Evolutionary conservation across 2,113 vertebrate genomes (phyloP).

Genomic region (Lagopus muta): DNA sequence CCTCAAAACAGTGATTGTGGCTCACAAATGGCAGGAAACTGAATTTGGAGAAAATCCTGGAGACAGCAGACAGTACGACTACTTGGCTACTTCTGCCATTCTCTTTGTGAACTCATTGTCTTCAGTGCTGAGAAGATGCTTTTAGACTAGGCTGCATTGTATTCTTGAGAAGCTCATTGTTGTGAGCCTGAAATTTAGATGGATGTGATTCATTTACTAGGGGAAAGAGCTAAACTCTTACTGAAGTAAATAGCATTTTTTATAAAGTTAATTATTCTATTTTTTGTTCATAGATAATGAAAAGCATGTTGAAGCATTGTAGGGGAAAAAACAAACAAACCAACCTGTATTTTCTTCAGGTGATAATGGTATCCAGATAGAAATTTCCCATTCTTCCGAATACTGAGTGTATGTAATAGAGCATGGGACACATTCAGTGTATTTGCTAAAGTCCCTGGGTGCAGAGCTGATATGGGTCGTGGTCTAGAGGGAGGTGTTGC

Average conservation of each 20-base stretch:
- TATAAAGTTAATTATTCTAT: constrained; percentile 50
- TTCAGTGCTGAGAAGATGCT: background rate
- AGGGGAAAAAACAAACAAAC: background rate
- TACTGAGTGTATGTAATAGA: background rate
- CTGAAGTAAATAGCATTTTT: constrained; percentile 43
- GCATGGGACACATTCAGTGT: constrained; percentile 8
- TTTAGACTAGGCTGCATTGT: background rate
- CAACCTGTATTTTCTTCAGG: constrained; percentile 39
- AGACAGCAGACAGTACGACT: background rate
- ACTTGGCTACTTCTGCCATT: background rate
- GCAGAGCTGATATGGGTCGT: constrained; percentile 30
- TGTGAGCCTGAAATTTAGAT: constrained; percentile 57
- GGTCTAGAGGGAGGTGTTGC: no score
- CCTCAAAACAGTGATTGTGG: background rate
- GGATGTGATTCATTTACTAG: constrained; percentile 56
- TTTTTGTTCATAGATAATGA: constrained; percentile 66
- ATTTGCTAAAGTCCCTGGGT: constrained; percentile 37
- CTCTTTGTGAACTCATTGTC: background rate
- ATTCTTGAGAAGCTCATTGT: constrained; percentile 45
- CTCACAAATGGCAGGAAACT: background rate
- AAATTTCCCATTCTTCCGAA: constrained; percentile 23
- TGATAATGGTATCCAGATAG: background rate
- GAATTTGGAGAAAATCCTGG: constrained; percentile 11
- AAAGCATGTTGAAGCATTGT: constrained; percentile 52
- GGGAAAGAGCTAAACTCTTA: constrained; percentile 47